phyloP scores from a whole-genome alignment of 2,797 vertebrate genomes.

The Selene dorsalis region DNA sequence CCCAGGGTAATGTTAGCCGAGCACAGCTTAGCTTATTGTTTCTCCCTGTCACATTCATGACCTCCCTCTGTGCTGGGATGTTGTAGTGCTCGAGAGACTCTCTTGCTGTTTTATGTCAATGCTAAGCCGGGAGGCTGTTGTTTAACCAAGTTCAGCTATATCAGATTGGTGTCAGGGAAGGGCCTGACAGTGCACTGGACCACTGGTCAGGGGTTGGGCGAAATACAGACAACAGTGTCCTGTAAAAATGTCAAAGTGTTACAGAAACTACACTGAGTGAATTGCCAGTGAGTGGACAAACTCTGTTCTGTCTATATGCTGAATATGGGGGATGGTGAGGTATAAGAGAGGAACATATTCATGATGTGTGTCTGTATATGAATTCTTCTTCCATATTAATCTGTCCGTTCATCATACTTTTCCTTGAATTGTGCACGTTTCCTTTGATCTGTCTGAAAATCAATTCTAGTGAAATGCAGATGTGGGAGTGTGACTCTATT shows the following conservation, averaged over 20 bases:
- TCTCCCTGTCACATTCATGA: neutral
- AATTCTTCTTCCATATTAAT: conserved; percentile 6
- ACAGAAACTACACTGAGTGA: neutral
- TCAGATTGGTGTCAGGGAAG: neutral
- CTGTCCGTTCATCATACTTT: neutral
- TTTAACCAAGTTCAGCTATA: neutral
- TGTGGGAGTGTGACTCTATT: neutral
- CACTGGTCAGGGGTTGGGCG: neutral
- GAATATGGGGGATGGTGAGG: neutral
- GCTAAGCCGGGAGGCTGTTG: neutral
- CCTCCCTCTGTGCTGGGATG: neutral
- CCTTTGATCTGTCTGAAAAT: conserved; percentile 13
- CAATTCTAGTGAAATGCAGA: conserved; percentile 12
- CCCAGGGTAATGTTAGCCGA: neutral
- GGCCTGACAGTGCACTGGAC: neutral
- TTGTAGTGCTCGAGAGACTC: neutral
- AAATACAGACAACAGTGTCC: neutral
- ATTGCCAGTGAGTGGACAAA: neutral
- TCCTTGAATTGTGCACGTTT: neutral
- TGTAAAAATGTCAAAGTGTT: neutral
- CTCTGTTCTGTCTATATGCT: neutral
- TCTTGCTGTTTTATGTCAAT: conserved; percentile 2
- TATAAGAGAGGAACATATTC: neutral
- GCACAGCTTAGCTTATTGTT: neutral
- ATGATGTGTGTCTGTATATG: neutral